phyloP scores from a whole-genome alignment of 1,140 invertebrate genomes.

The Drosophila watanabei region DNA sequence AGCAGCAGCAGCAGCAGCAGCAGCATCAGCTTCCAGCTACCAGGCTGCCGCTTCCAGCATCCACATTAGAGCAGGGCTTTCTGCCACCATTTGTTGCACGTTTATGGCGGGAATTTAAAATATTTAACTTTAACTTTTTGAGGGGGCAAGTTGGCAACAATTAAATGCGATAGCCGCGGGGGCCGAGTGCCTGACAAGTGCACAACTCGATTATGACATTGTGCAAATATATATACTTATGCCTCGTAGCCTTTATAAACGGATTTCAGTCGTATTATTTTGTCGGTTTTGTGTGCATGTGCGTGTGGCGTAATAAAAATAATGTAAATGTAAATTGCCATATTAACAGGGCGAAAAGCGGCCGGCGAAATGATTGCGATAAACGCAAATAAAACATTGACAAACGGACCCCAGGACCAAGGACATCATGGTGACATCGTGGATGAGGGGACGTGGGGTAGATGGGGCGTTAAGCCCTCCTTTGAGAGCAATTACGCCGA shows the following conservation, averaged over 20 bases:
- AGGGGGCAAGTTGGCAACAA: conserved; percentile 16
- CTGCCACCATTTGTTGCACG: conserved; percentile 30
- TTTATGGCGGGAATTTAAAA: conserved; percentile 54
- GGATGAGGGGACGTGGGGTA: background rate
- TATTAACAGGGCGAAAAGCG: conserved; percentile 70
- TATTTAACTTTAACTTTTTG: conserved; percentile 57
- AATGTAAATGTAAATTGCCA: conserved; percentile 83
- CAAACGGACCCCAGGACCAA: conserved; percentile 51
- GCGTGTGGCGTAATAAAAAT: conserved; percentile 64
- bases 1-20: conserved; percentile 24
- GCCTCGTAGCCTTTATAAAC: conserved; percentile 33
- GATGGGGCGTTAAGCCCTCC: conserved; percentile 61
- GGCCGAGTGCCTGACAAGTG: conserved; percentile 34
- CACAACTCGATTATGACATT: conserved; percentile 66
- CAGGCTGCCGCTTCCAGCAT: background rate
- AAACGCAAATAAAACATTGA: conserved; percentile 80
- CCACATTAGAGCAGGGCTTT: conserved; percentile 8
- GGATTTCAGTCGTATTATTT: conserved; percentile 45
- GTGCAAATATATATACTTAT: conserved; percentile 11
- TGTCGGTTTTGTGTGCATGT: background rate
- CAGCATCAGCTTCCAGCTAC: conserved; percentile 3
- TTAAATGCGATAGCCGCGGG: conserved; percentile 68
- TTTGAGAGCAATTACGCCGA: conserved; percentile 75
- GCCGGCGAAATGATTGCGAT: conserved; percentile 71
- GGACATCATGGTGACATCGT: conserved; percentile 11